phyloP scores from a whole-genome alignment of 2,797 vertebrate genomes.

The Trachops cirrhosus region DNA sequence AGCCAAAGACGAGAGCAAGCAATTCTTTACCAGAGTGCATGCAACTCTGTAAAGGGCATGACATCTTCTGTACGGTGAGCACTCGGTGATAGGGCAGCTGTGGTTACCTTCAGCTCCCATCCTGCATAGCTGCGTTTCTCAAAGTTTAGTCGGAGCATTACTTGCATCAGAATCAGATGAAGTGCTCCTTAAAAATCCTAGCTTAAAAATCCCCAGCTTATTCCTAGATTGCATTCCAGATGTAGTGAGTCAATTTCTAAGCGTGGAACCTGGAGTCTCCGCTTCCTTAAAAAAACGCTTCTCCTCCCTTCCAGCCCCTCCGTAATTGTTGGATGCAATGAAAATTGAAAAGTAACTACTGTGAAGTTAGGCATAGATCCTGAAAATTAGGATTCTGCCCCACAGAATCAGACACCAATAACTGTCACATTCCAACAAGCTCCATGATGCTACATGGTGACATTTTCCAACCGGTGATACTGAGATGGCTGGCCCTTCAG shows the following conservation, averaged over 20 bases:
- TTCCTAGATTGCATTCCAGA: not conserved
- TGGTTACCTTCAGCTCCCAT: not conserved
- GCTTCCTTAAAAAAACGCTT: not conserved
- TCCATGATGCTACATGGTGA: not conserved
- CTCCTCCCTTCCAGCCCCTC: not conserved
- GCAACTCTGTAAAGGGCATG: not conserved
- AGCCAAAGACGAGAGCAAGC: not conserved
- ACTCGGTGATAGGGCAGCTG: not conserved
- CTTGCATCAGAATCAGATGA: not conserved
- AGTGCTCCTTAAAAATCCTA: not conserved
- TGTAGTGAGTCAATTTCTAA: not conserved
- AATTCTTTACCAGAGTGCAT: not conserved
- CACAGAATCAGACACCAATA: not conserved
- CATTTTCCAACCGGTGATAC: not conserved
- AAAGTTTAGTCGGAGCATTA: not conserved
- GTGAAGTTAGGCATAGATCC: not conserved
- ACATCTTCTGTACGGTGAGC: not conserved
- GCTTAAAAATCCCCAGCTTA: not conserved
- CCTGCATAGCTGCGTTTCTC: not conserved
- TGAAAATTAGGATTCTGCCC: not conserved
- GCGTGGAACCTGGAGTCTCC: not conserved
- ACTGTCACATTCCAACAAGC: not conserved
- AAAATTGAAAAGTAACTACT: not conserved
- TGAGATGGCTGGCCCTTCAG: not conserved
- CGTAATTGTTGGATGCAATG: not conserved